Conservation (phyloP, 2,888 invertebrate genomes). For the Drosophila koepferae region DNA sequence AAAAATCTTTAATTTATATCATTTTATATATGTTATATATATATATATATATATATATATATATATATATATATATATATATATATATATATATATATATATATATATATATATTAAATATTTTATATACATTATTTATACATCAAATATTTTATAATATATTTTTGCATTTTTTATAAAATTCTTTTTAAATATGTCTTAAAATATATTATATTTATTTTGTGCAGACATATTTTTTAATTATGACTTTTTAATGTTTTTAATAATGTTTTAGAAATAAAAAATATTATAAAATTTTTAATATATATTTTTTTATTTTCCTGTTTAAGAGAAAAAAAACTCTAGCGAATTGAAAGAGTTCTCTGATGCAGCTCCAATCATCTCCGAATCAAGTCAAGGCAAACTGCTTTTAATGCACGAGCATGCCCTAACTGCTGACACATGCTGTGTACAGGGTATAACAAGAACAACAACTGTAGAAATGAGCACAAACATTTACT, state of each 20-base stretch:
- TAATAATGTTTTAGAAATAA: too few species aligned
- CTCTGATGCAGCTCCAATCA: neutral
- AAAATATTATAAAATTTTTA: too few species aligned
- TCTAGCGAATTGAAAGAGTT: neutral
- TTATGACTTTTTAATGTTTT: too few species aligned
- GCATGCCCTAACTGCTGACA: neutral
- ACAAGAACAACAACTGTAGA: constrained; percentile 36
- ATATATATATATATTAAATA: neutral
- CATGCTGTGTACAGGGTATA: constrained; percentile 28
- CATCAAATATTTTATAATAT: too few species aligned
- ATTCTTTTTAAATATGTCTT: too few species aligned
- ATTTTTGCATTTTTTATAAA: too few species aligned
- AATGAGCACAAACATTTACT: constrained; percentile 77
- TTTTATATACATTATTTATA: too few species aligned
- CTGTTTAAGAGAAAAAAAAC: too few species aligned
- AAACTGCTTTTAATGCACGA: neutral
- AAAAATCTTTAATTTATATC: neutral
- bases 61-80: rapidly evolving
- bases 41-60: neutral
- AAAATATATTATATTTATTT: too few species aligned
- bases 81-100: too few species aligned
- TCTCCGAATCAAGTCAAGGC: neutral
- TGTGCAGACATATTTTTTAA: too few species aligned
- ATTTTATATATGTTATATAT: neutral
- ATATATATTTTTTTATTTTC: too few species aligned